Evolutionary conservation across 2,888 invertebrate species (phyloP).

Genomic region (Pandemis heparana): DNA sequence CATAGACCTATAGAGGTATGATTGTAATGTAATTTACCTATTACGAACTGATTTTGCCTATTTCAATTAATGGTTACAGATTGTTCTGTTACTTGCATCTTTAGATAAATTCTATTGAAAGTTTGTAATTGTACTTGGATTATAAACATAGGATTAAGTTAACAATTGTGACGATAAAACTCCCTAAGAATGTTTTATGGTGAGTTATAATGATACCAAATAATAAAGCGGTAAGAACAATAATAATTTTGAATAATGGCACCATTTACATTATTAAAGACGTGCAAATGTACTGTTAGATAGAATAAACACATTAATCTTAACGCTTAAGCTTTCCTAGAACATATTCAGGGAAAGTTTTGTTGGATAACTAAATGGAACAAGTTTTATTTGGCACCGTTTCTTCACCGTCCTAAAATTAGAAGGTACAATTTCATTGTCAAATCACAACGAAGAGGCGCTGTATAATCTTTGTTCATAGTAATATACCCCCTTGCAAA

Average conservation of each 20-base stretch:
- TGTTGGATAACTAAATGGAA: neutral
- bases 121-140: too few species aligned
- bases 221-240: neutral
- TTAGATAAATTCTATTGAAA: too few species aligned
- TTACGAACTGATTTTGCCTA: too few species aligned
- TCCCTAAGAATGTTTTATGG: neutral
- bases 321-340: slow-evolving; percentile 22
- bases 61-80: too few species aligned
- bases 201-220: neutral
- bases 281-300: slow-evolving; percentile 5
- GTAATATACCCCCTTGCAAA: too few species aligned
- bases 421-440: neutral
- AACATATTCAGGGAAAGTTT: neutral
- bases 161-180: too few species aligned
- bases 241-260: neutral
- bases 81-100: too few species aligned
- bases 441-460: too few species aligned
- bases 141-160: too few species aligned
- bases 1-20: too few species aligned
- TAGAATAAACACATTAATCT: slow-evolving; percentile 30
- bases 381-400: neutral
- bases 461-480: too few species aligned
- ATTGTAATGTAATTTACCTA: too few species aligned
- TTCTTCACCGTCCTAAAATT: neutral
- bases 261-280: slow-evolving; percentile 17